Percentiles rank a stretch among this genome's conserved stretches.
These are phyloP conservation scores for Corythoichthys haematopterus DNA, from an alignment of 2,113 vertebrate genomes.

Conservation along the genomic window DNA sequence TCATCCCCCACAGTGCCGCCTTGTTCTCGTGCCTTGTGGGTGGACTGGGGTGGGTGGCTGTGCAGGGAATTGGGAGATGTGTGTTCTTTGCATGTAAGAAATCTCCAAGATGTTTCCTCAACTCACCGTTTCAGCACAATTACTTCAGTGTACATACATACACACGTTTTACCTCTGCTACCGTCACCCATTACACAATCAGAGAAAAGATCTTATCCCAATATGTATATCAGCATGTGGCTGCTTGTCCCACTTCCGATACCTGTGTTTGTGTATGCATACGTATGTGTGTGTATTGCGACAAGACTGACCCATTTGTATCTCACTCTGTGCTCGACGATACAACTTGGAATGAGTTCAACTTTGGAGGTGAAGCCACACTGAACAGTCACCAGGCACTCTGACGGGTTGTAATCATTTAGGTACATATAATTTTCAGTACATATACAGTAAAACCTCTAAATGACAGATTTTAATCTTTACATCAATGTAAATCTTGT, in stretches of 20 bases:
- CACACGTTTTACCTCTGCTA: slow-evolving; percentile 41
- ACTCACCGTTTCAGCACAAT: slow-evolving; percentile 11
- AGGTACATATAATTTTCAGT: too few species aligned
- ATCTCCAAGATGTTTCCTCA: slow-evolving; percentile 30
- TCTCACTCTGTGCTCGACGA: slow-evolving; percentile 43
- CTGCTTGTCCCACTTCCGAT: slow-evolving; percentile 72
- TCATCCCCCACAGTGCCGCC: slow-evolving; percentile 56
- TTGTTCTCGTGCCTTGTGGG: slow-evolving; percentile 56
- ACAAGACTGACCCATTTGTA: slow-evolving; percentile 75
- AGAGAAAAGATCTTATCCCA: slow-evolving; percentile 57
- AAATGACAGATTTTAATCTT: too few species aligned
- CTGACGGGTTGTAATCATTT: background rate
- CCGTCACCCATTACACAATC: slow-evolving; percentile 17
- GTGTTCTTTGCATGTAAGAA: slow-evolving; percentile 22
- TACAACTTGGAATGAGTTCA: slow-evolving; percentile 51
- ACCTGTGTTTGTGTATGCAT: slow-evolving; percentile 41
- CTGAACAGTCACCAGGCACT: background rate
- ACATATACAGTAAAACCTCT: too few species aligned
- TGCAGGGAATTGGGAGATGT: slow-evolving; percentile 39
- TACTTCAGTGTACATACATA: background rate
- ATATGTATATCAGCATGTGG: slow-evolving; percentile 72
- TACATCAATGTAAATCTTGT: too few species aligned
- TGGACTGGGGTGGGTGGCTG: slow-evolving; percentile 55
- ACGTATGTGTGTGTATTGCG: slow-evolving; percentile 55
- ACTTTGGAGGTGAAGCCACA: slow-evolving; percentile 31